Evolutionary conservation across 2,797 vertebrate species (phyloP).

Genomic region (Tarsius wallacei): DNA sequence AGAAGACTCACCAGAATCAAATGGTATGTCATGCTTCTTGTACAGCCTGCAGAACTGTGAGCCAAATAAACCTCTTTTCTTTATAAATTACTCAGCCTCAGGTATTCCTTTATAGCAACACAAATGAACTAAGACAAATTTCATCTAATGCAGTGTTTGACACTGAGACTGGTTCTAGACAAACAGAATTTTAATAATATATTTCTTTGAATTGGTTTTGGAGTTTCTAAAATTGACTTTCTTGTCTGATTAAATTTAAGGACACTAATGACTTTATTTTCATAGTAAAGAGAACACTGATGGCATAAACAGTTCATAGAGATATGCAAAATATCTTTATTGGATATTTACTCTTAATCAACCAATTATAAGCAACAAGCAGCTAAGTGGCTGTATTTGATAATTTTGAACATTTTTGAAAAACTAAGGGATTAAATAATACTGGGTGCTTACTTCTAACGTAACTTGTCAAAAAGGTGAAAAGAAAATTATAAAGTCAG

Average conservation of each 20-base stretch:
- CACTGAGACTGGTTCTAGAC: neutral
- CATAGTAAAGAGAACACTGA: neutral
- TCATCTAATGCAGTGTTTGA: neutral
- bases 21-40: no score
- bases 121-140: neutral
- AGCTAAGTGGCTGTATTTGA: neutral
- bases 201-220: neutral
- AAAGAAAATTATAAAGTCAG: neutral
- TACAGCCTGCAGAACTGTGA: neutral
- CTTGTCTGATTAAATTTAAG: neutral
- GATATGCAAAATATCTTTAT: neutral
- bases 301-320: neutral
- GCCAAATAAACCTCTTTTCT: neutral
- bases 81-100: neutral
- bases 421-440: neutral
- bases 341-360: neutral
- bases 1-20: no score
- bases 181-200: neutral
- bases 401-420: neutral
- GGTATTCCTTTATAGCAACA: neutral
- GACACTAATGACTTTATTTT: neutral
- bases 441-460: neutral
- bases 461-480: neutral
- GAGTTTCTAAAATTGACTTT: neutral
- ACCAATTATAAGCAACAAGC: neutral